Percentiles rank a stretch among this genome's conserved stretches.
Conservation (phyloP, 2,888 invertebrate genomes). For the Dioctria linearis region DNA sequence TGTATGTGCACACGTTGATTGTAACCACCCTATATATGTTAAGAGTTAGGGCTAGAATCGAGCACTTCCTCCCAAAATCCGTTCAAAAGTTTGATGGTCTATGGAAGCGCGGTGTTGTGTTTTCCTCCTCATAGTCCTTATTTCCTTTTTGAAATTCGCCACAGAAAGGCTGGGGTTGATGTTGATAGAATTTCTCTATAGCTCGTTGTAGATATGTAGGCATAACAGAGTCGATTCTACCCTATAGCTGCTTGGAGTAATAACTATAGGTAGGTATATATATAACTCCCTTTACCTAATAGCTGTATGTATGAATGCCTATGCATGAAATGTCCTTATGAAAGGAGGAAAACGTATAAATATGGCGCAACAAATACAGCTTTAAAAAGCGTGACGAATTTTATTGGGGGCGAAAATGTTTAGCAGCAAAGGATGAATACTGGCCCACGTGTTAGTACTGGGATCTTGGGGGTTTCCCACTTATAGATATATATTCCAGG, state of each 20-base stretch:
- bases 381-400: conserved; percentile 58
- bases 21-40: not conserved
- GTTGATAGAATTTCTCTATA: conserved; percentile 24
- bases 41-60: not conserved
- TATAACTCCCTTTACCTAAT: not conserved
- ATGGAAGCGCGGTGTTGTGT: conserved; percentile 52
- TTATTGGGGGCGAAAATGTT: conserved; percentile 58
- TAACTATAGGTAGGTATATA: conserved; percentile 26
- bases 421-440: conserved; percentile 39
- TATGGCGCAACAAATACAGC: conserved; percentile 42
- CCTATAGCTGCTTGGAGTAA: conserved; percentile 33
- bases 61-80: conserved; percentile 30
- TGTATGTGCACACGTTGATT: conserved; percentile 11
- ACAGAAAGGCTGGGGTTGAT: conserved; percentile 40
- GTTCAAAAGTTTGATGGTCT: conserved; percentile 52
- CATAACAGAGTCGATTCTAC: too few species aligned
- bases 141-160: conserved; percentile 54
- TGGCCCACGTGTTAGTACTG: conserved; percentile 14
- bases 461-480: conserved; percentile 1
- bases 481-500: conserved; percentile 17
- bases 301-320: too few species aligned
- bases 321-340: not conserved
- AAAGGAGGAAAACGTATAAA: conserved; percentile 41
- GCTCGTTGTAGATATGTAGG: conserved; percentile 1
- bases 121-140: conserved; percentile 45